Evolutionary conservation across 2,113 vertebrate species (phyloP).

Genomic region (Hipposideros armiger): DNA sequence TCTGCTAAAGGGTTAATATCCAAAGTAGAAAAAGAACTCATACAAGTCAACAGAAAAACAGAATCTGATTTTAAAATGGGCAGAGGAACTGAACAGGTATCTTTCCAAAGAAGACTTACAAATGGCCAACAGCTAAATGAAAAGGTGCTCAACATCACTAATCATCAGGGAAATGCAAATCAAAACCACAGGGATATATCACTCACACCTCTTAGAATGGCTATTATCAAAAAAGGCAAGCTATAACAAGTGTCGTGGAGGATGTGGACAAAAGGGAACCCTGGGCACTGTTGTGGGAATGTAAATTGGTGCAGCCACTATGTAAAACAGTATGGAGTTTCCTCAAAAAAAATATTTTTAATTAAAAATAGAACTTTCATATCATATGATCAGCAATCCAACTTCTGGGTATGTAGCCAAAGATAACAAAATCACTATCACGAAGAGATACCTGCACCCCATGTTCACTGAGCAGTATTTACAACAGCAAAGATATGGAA

Average conservation of each 20-base stretch:
- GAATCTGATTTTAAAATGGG: not conserved
- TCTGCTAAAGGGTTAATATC: not conserved
- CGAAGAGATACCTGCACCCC: not conserved
- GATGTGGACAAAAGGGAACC: not conserved
- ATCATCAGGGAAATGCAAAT: not conserved
- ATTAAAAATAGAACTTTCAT: not conserved
- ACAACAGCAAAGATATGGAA: not conserved
- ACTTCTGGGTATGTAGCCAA: not conserved
- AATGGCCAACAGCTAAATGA: not conserved
- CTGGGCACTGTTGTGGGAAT: not conserved
- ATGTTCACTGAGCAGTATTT: not conserved
- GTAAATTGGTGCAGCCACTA: not conserved
- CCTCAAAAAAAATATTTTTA: not conserved
- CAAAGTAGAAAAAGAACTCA: constrained; percentile 22
- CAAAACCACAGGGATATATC: not conserved
- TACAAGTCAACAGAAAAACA: not conserved
- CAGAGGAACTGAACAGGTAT: not conserved
- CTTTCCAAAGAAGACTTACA: not conserved
- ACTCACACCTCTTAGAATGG: not conserved
- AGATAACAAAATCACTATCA: not conserved
- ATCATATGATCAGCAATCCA: not conserved
- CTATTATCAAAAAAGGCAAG: not conserved
- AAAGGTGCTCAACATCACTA: not conserved
- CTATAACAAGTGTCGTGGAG: not conserved
- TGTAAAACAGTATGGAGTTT: not conserved